phyloP scores from a whole-genome alignment of 2,113 vertebrate species.

The Speoplatyrhinus poulsoni region DNA sequence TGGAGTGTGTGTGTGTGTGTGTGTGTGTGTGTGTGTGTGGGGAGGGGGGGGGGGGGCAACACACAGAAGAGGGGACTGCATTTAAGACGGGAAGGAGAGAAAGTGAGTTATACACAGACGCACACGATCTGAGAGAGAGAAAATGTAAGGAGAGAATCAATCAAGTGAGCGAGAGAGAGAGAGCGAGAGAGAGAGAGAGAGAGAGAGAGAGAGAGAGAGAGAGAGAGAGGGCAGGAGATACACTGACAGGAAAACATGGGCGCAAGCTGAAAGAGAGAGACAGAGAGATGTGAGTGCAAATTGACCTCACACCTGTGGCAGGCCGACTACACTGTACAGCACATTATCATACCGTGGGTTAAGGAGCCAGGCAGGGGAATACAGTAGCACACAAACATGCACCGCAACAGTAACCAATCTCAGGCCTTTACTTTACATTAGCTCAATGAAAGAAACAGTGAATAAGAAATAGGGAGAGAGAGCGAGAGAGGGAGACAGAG shows the following conservation, averaged over 20 bases:
- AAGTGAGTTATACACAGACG: constrained; percentile 46
- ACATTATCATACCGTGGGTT: constrained; percentile 27
- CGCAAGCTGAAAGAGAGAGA: constrained; percentile 47
- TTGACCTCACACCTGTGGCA: constrained; percentile 44
- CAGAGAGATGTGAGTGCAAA: constrained; percentile 48
- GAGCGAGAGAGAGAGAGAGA: not conserved
- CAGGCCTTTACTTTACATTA: constrained; percentile 42
- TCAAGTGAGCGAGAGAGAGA: constrained; percentile 23
- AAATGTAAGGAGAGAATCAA: constrained; percentile 40
- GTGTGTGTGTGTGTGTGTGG: constrained; percentile 24
- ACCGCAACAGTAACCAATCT: constrained; percentile 49
- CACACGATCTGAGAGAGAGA: constrained; percentile 46
- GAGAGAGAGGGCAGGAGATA: constrained; percentile 3
- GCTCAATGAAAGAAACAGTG: constrained; percentile 15
- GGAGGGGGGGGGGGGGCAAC: not conserved
- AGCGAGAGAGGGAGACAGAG: constrained; percentile 29
- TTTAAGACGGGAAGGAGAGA: not conserved
- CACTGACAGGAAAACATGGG: constrained; percentile 37
- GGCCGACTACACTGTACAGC: constrained; percentile 32
- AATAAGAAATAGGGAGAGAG: not conserved
- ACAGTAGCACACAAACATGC: constrained; percentile 41
- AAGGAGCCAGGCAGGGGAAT: not conserved
- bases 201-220: constrained; percentile 8
- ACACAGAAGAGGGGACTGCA: not conserved
- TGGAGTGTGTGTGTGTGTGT: constrained; percentile 41